Conservation (phyloP, 2,113 vertebrate genomes). For the Melanerpes formicivorus region DNA sequence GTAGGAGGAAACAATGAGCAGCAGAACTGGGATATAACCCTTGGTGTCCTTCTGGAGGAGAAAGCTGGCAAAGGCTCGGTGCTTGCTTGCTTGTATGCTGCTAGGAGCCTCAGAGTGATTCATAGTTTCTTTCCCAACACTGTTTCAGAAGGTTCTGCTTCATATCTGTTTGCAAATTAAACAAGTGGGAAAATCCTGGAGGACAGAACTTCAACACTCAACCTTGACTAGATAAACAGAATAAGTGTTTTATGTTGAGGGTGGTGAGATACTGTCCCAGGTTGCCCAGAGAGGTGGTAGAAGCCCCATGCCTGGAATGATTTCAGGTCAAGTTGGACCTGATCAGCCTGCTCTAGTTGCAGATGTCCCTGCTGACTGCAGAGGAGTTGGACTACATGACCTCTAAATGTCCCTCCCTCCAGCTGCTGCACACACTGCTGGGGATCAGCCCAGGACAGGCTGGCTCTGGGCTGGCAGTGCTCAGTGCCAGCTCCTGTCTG, state of each 20-base stretch:
- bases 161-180: neutral
- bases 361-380: neutral
- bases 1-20: neutral
- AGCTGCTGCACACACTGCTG: too few species aligned
- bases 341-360: neutral
- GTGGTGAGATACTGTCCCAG: neutral
- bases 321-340: neutral
- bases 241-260: neutral
- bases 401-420: neutral
- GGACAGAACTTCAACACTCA: neutral
- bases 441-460: too few species aligned
- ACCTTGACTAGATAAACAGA: neutral
- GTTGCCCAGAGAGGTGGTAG: neutral
- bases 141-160: neutral
- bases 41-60: slow-evolving; percentile 1
- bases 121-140: neutral
- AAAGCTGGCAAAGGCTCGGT: neutral
- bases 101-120: neutral
- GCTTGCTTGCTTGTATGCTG: neutral
- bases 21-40: neutral
- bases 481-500: too few species aligned
- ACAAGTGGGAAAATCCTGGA: neutral
- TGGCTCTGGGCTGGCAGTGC: too few species aligned
- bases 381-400: neutral
- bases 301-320: neutral